A percentile compares a stretch with the other conserved stretches of the same genome.
These are phyloP conservation scores for Melanotaenia duboulayi DNA, from an alignment of 2,113 vertebrate species.

Conservation along the genomic window DNA sequence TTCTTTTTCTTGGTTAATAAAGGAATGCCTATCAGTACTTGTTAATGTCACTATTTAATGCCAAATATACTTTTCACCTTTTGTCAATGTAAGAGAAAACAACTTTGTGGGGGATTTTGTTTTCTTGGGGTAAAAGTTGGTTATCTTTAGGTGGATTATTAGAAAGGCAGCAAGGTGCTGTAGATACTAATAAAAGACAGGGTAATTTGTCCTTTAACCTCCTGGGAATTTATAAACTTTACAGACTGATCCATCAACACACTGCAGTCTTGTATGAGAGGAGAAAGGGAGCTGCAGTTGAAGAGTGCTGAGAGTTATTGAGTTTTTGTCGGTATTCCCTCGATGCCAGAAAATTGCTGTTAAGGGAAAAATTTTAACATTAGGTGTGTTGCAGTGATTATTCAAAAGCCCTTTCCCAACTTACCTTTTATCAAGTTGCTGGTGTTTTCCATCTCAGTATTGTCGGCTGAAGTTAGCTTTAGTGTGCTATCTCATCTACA, in stretches of 20 bases:
- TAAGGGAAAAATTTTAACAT: conserved; percentile 4
- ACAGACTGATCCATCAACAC: conserved; percentile 26
- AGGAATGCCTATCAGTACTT: neutral
- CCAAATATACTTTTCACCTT: neutral
- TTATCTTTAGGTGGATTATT: conserved; percentile 34
- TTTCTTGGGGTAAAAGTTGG: neutral
- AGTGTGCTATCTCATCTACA: conserved; percentile 21
- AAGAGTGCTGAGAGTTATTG: neutral
- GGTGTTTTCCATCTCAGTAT: conserved; percentile 9
- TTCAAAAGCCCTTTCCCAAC: neutral
- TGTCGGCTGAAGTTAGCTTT: neutral
- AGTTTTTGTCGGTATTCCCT: neutral
- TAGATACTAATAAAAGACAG: conserved; percentile 5
- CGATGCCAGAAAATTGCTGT: conserved; percentile 2
- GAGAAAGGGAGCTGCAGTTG: conserved; percentile 6
- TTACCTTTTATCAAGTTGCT: neutral
- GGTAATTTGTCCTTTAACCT: conserved; percentile 22
- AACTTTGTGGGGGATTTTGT: neutral
- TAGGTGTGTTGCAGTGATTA: neutral
- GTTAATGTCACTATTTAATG: neutral
- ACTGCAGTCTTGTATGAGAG: neutral
- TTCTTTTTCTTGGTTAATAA: neutral
- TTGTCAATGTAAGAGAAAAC: neutral
- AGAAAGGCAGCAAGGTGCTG: conserved; percentile 1
- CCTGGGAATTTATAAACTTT: conserved; percentile 23